These are phyloP conservation scores for Malthinus seriepunctatus DNA, from an alignment of 2,888 invertebrate genomes.

Conservation along the genomic window DNA sequence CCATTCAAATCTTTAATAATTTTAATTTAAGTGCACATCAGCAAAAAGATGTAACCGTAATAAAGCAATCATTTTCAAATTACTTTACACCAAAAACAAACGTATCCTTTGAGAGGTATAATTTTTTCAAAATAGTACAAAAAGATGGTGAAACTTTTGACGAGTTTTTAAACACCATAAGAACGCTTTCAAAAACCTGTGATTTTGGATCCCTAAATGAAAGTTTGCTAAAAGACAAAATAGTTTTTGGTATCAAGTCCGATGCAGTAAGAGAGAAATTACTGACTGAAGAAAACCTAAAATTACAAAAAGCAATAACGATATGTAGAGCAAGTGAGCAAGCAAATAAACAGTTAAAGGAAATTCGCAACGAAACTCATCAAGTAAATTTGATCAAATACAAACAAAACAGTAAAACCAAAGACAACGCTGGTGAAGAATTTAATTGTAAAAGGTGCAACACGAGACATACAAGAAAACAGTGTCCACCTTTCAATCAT, in stretches of 20 bases:
- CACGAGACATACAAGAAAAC: background rate
- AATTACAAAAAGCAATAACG: too few relatives aligned
- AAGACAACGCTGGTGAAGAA: too few relatives aligned
- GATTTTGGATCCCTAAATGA: slow-evolving; percentile 26
- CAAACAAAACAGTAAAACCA: too few relatives aligned
- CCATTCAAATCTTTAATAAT: slow-evolving; percentile 23
- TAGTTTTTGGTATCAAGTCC: too few relatives aligned
- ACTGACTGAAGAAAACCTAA: too few relatives aligned
- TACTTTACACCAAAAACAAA: slow-evolving; percentile 34
- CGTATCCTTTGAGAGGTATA: slow-evolving; percentile 31
- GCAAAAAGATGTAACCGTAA: slow-evolving; percentile 16
- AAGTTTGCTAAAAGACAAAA: too few relatives aligned
- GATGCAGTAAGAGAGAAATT: too few relatives aligned
- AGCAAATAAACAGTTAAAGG: too few relatives aligned
- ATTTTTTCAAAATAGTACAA: slow-evolving; percentile 35
- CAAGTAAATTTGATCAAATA: too few relatives aligned
- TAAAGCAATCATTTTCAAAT: slow-evolving; percentile 32
- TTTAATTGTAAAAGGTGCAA: too few relatives aligned
- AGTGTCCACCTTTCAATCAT: background rate
- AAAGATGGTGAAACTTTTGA: slow-evolving; percentile 27
- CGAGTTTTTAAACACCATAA: slow-evolving; percentile 26
- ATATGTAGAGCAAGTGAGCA: too few relatives aligned
- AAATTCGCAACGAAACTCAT: too few relatives aligned
- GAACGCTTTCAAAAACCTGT: slow-evolving; percentile 21
- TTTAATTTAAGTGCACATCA: slow-evolving; percentile 23